phyloP scores from a whole-genome alignment of 2,888 invertebrate species.

The Hydraecia micacea region DNA sequence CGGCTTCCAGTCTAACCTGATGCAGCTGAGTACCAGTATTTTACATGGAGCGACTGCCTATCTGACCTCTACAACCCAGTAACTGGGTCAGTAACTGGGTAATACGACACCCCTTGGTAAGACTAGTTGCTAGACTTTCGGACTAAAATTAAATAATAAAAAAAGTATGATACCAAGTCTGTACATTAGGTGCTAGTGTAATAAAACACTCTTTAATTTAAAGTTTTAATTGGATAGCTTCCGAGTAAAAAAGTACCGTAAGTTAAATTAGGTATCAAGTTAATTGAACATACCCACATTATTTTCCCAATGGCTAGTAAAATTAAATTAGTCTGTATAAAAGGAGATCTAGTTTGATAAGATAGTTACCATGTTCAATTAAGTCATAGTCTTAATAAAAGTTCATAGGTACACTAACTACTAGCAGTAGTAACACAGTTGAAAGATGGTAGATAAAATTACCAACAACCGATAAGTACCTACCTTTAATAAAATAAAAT shows the following conservation, averaged over 20 bases:
- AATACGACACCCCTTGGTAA: no score
- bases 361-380: not conserved
- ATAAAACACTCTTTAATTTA: constrained; percentile 25
- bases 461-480: not conserved
- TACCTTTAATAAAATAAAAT: constrained; percentile 26
- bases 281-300: constrained; percentile 41
- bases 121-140: no score
- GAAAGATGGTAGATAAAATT: not conserved
- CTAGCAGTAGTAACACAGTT: not conserved
- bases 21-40: no score
- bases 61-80: no score
- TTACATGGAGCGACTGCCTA: no score
- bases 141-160: no score
- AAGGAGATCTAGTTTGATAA: constrained; percentile 2
- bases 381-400: not conserved
- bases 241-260: constrained; percentile 7
- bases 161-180: not conserved
- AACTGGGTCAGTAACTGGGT: no score
- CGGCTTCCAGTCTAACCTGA: no score
- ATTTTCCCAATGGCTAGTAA: not conserved
- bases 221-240: constrained; percentile 18
- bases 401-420: not conserved
- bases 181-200: not conserved
- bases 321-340: constrained; percentile 14
- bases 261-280: not conserved